Evolutionary conservation across 2,888 invertebrate species (phyloP).

Genomic region (Andricus curvator): DNA sequence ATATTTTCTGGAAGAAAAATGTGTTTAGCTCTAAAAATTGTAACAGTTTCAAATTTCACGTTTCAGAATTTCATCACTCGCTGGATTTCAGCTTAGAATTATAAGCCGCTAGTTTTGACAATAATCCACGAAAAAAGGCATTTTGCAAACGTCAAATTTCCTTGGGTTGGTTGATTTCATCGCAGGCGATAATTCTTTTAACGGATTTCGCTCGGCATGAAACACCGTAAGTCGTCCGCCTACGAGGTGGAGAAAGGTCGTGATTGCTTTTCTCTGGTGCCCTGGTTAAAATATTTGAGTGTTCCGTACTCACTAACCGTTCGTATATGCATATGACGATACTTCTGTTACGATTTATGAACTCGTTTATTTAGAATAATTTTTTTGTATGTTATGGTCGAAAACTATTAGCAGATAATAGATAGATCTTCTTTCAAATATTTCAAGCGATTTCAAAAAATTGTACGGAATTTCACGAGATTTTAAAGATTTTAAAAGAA

Average conservation of each 20-base stretch:
- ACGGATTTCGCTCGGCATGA: conserved; percentile 20
- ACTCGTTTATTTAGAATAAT: conserved; percentile 11
- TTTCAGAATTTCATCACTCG: not conserved
- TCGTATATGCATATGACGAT: not conserved
- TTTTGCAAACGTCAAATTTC: conserved; percentile 40
- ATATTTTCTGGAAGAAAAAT: too few relatives aligned
- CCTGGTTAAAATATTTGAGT: conserved; percentile 14
- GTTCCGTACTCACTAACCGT: not conserved
- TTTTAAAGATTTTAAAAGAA: too few relatives aligned
- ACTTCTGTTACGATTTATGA: not conserved
- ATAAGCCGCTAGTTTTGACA: not conserved
- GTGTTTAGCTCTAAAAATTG: too few relatives aligned
- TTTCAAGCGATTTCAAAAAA: too few relatives aligned
- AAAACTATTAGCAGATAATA: too few relatives aligned
- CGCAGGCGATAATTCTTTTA: conserved; percentile 10
- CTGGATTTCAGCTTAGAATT: not conserved
- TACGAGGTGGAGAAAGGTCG: conserved; percentile 46
- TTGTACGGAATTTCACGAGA: too few relatives aligned
- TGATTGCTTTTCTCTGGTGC: conserved; percentile 38
- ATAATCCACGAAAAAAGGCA: conserved; percentile 12
- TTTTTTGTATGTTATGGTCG: not conserved
- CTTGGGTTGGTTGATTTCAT: conserved; percentile 34
- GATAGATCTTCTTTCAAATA: too few relatives aligned
- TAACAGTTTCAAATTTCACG: too few relatives aligned
- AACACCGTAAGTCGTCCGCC: conserved; percentile 43